phyloP scores from a whole-genome alignment of 2,888 invertebrate genomes.

The Silvanus unidentatus region DNA sequence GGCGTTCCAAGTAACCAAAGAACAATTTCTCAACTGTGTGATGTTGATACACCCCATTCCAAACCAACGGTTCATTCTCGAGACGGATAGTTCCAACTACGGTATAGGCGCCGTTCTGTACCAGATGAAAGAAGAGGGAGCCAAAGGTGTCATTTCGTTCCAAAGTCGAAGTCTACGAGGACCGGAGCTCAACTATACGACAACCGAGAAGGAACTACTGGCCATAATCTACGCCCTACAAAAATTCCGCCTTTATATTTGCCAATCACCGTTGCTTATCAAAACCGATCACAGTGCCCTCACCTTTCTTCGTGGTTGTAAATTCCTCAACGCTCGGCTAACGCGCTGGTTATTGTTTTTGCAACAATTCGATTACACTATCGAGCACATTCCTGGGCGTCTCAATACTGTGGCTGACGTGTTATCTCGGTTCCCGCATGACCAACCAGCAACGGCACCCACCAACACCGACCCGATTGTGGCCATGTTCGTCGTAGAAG shows the following conservation, averaged over 20 bases:
- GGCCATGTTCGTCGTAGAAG: not conserved
- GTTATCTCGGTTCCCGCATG: slow-evolving; percentile 2
- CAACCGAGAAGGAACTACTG: slow-evolving; percentile 3
- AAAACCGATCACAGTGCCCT: slow-evolving; percentile 10
- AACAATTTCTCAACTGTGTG: not conserved
- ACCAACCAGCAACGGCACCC: too few relatives aligned
- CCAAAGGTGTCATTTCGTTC: slow-evolving; percentile 2
- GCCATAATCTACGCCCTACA: slow-evolving; percentile 6
- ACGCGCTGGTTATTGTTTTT: slow-evolving; percentile 7
- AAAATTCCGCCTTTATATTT: slow-evolving; percentile 1
- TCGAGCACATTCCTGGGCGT: slow-evolving; percentile 5
- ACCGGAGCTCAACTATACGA: slow-evolving; percentile 5
- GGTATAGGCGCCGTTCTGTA: not conserved
- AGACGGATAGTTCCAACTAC: slow-evolving; percentile 2
- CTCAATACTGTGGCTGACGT: slow-evolving; percentile 8
- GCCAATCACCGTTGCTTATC: slow-evolving; percentile 2
- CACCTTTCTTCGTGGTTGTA: slow-evolving; percentile 6
- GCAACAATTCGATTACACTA: slow-evolving; percentile 7
- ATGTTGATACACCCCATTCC: too few relatives aligned
- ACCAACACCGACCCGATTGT: not conserved
- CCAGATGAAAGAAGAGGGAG: not conserved
- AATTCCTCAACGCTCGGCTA: slow-evolving; percentile 6
- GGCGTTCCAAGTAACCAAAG: not conserved
- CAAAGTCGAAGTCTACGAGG: slow-evolving; percentile 7
- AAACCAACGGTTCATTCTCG: too few relatives aligned